Evolutionary conservation across 2,888 invertebrate genomes (phyloP), one percentile per base, ranked within the genome.

Genomic region (Lasioglossum malachurum): DNA sequence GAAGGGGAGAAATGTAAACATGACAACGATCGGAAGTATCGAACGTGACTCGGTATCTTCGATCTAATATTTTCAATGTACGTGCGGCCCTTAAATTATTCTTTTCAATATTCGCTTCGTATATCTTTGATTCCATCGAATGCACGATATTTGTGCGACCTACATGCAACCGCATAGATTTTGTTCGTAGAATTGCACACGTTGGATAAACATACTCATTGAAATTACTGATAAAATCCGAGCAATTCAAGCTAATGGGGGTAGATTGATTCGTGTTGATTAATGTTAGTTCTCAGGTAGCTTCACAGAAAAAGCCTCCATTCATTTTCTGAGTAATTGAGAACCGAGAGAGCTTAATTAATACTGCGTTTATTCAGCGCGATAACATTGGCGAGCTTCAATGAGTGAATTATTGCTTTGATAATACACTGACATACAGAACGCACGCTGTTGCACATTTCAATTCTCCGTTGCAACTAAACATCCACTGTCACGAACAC

Each of bases 281-380:
- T 57, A 57, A 57, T 57, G n/a, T 10, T n/a, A 57, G n/a, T 57
- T 57, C 57, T 57, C 57, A n/a, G n/a, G 57, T n/a, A n/a, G n/a
- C 57, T 12, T n/a, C 12, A 0, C n/a, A n/a, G 16, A 64, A 64
- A 27, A 27, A 31, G 1, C 16, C 31, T 3, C 7, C 16, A 31
- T 16, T 19, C 0, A 64, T 64, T 64, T 64, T 64, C 19, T 64
- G 3, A 19, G 19, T 35, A 35, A 31, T 64, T 64, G 19, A 64
- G 19, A 31, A 31, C 35, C 3, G 64, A 19, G 31, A 1, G 31
- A 1, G 31, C 19, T 64, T 64, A 64, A 64, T 64, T 64, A 64
- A 64, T 64, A 35, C 19, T 2, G 64, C 31, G 64, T 31, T 8
- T 19, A 64, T 19, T 31, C 12, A 31, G 3, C 64, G 31, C 64